Base-by-base conservation (phyloP, 2,113 vertebrate genomes). In the Coregonus clupeaformis region DNA sequence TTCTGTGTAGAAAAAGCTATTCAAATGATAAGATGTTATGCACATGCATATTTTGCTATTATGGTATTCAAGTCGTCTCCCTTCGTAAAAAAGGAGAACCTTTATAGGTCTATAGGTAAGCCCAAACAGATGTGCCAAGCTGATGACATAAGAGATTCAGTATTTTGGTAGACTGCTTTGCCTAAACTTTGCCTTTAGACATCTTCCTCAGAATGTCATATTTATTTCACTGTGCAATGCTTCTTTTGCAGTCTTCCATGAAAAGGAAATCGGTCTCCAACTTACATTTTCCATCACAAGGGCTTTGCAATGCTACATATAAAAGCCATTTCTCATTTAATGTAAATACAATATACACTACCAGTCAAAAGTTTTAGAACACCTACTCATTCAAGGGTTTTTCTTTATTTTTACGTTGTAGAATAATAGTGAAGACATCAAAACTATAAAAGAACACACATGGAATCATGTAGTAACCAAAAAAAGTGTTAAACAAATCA, bases 211-310 rank as follows among this genome's bases (percentile, higher is more conserved):
- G 27, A 64, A 73, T 49, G 71, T 22, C 7, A 24, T 63, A 4
- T 49, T 59, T 68, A 49, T 76, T n/a, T 73, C 79, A 82, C 80
- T 82, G 74, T 84, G 78, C 75, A 71, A 77, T 75, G 63, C 29
- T 88, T 77, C 78, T 81, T 72, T 79, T 86, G 81, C 81, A 86
- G 82, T 88, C 86, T 88, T 88, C 86, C 84, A 86, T 82, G 77
- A 66, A 77, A 65, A 69, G 74, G 49, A 55, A 71, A 75, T 66
- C 71, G 75, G 71, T 77, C 6, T 73, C 32, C 69, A 72, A 85
- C 2, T 7, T 45, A 52, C 63, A 36, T 72, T 68, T 71, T 67
- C 60, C 63, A 75, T 85, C 72, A 76, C 65, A 81, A 77, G 75
- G 79, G 78, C 82, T 84, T 72, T 72, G 27, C 25, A 63, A 59